A percentile compares a stretch with the other conserved stretches of the same genome.
Evolutionary conservation across 2,888 invertebrate genomes (phyloP).

Genomic region (Drosophila monieri): DNA sequence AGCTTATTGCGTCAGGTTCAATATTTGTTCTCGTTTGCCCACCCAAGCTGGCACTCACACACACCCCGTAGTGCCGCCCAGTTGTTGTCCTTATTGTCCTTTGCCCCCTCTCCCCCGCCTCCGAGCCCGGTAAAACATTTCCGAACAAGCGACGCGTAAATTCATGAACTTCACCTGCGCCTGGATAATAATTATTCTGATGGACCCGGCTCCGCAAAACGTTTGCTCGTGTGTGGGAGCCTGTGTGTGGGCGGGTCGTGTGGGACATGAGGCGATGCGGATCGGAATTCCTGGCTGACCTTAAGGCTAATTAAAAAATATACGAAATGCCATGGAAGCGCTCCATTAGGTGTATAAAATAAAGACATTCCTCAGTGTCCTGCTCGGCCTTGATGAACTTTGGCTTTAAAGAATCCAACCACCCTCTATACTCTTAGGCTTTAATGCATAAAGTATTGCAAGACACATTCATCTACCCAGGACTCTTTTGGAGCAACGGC

Average conservation of each 20-base stretch:
- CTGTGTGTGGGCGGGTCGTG: slow-evolving; percentile 11
- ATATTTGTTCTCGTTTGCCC: slow-evolving; percentile 62
- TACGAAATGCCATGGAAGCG: slow-evolving; percentile 8
- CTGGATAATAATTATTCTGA: slow-evolving; percentile 55
- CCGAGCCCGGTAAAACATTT: slow-evolving; percentile 55
- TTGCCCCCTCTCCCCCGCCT: slow-evolving; percentile 10
- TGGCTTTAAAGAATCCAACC: slow-evolving; percentile 10
- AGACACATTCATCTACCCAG: not conserved
- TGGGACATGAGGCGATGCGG: slow-evolving; percentile 30
- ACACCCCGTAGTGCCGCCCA: slow-evolving; percentile 31
- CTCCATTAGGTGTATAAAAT: not conserved
- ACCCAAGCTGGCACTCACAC: slow-evolving; percentile 5
- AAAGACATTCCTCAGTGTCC: slow-evolving; percentile 1
- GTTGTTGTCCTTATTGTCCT: slow-evolving; percentile 41
- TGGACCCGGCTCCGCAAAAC: slow-evolving; percentile 29
- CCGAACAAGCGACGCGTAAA: slow-evolving; percentile 64
- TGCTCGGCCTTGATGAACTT: slow-evolving; percentile 2
- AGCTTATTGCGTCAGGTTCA: slow-evolving; percentile 71
- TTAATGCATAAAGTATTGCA: not conserved
- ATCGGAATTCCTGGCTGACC: slow-evolving; percentile 25
- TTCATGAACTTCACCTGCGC: slow-evolving; percentile 47
- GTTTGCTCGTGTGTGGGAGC: slow-evolving; percentile 6
- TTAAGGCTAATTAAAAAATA: slow-evolving; percentile 40
- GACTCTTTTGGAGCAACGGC: not conserved
- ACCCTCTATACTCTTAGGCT: slow-evolving; percentile 1